These are phyloP conservation scores for Lepisosteus oculatus DNA, from an alignment of 2,113 vertebrate species.

Conservation along the genomic window DNA sequence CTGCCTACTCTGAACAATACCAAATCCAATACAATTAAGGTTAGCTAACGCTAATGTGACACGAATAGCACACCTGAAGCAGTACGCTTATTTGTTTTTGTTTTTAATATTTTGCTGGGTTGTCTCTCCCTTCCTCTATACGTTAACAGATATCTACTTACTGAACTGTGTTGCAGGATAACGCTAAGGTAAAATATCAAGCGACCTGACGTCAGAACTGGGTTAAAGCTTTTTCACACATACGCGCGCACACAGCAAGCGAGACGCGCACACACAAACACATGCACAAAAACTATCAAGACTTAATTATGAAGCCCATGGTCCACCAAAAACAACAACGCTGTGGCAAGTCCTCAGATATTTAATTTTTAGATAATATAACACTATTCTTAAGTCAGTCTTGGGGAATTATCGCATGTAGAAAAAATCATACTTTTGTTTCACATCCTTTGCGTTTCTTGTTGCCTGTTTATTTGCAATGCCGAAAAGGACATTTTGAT, in stretches of 20 bases:
- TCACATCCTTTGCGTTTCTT: too few relatives aligned
- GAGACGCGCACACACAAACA: slow-evolving; percentile 8
- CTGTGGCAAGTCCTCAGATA: too few relatives aligned
- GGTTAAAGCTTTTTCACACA: slow-evolving; percentile 19
- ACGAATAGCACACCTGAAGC: neutral
- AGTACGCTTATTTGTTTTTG: neutral
- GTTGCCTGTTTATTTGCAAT: too few relatives aligned
- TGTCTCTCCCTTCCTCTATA: neutral
- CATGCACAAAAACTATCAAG: neutral
- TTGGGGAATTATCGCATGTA: too few relatives aligned
- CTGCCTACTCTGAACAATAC: neutral
- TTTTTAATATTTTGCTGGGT: neutral
- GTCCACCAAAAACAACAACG: too few relatives aligned
- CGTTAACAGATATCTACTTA: neutral
- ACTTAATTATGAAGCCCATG: neutral
- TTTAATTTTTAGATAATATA: too few relatives aligned
- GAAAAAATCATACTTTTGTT: too few relatives aligned
- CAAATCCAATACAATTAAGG: neutral
- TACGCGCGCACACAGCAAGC: slow-evolving; percentile 1
- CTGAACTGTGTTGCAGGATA: neutral
- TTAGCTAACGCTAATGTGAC: neutral
- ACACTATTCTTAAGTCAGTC: too few relatives aligned
- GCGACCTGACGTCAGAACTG: slow-evolving; percentile 26
- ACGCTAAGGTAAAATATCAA: slow-evolving; percentile 18
- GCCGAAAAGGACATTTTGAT: too few relatives aligned